Base-by-base conservation (phyloP, 2,888 invertebrate genomes). In the Penaeus monodon region DNA sequence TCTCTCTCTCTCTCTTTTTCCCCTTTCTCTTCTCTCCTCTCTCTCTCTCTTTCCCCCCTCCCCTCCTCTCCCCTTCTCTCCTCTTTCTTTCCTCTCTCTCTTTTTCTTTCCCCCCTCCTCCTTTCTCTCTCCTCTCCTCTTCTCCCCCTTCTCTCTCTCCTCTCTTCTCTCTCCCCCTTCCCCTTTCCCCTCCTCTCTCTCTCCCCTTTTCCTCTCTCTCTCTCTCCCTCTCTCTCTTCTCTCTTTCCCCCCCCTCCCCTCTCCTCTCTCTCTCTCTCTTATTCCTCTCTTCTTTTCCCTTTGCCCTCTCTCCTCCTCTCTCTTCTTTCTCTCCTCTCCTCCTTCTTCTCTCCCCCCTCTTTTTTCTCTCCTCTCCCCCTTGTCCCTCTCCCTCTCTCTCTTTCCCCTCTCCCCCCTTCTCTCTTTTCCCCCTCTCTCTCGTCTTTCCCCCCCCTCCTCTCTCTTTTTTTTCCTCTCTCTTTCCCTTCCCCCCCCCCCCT, bases 251-350 rank as follows among this genome's bases (percentile, higher is more conserved):
- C 33, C 33, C 33, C 3, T 3, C 33, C 33, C 3, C 33, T n/a
- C n/a, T n/a, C n/a, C 4, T 4, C 4, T 3, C 4, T 4, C 4
- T 4, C 4, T 3, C 12, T 2, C 0, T 7, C n/a, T 70, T 3
- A 1, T 3, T 33, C 33, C 3, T 3, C 3, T 3, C 3, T 3
- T 33, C 33, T 33, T 3, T 33, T 3, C 33, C 3, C 33, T 33
- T 3, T 33, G 2, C 3, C 33, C 1, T 33, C 33, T 33, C 33
- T 33, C 33, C 3, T 3, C 3, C 33, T 33, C 33, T 33, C 33
- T 33, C 33, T 33, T 3, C 3, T 3, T 33, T 3, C 3, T 3
- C 33, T 3, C 3, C 33, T 3, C 33, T 3, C 33, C 33, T 33
- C 33, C 3, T 3, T 3, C 1, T 33, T 3, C 33, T 33, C 33